Conservation (phyloP, 2,113 vertebrate genomes). For the Malurus alboscapulatus region DNA sequence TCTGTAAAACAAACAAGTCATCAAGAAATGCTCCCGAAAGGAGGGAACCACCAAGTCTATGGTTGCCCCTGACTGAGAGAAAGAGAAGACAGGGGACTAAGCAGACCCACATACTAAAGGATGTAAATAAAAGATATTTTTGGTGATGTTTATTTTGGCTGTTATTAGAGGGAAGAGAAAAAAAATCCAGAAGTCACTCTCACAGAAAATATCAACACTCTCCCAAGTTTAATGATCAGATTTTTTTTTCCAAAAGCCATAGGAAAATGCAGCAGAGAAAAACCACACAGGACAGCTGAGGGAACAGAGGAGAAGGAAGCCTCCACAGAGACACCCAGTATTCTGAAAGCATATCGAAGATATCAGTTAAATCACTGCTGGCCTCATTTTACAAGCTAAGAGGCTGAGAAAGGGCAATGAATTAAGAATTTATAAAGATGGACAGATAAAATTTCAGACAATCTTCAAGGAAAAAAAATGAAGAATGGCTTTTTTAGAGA, state of each 20-base stretch:
- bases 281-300: not conserved
- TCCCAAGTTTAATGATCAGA: not conserved
- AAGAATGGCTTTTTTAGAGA: not conserved
- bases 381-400: slow-evolving; percentile 55
- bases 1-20: not conserved
- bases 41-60: not conserved
- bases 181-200: not conserved
- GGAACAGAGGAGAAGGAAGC: not conserved
- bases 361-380: slow-evolving; percentile 36
- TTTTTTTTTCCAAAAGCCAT: not conserved
- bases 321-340: slow-evolving; percentile 8
- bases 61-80: not conserved
- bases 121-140: not conserved
- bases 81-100: not conserved
- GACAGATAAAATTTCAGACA: slow-evolving; percentile 45
- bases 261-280: not conserved
- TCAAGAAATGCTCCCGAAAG: not conserved
- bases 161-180: not conserved
- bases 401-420: slow-evolving; percentile 62
- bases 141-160: not conserved
- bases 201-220: not conserved
- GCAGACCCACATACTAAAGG: not conserved
- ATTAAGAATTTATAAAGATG: slow-evolving; percentile 62
- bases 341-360: not conserved
- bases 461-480: slow-evolving; percentile 9